phyloP scores from a whole-genome alignment of 1,140 invertebrate species.

The Neodiprion lecontei region DNA sequence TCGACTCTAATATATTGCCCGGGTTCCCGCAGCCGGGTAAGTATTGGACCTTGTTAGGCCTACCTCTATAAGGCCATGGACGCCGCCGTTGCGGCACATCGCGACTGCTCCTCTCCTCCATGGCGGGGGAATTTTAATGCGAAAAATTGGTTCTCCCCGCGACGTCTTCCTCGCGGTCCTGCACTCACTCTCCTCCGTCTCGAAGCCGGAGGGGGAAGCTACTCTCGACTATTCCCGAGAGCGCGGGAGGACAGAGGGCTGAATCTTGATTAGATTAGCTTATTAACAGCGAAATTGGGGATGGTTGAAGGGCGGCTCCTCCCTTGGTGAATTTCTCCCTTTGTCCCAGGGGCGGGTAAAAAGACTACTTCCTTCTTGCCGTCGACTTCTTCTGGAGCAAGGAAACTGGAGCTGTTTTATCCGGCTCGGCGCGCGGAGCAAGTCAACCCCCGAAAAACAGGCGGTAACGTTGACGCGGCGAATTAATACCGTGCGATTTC shows the following conservation, averaged over 20 bases:
- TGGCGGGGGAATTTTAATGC: constrained; percentile 56
- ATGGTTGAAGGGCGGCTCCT: too few relatives aligned
- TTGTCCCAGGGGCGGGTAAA: not conserved
- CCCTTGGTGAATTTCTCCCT: not conserved
- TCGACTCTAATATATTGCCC: constrained; percentile 59
- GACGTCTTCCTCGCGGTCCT: constrained; percentile 23
- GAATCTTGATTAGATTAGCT: not conserved
- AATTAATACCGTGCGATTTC: constrained; percentile 4
- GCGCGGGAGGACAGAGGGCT: not conserved
- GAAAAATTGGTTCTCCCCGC: constrained; percentile 55
- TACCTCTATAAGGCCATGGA: constrained; percentile 57
- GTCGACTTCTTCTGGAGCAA: not conserved
- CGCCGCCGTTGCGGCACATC: constrained; percentile 14
- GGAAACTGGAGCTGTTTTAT: too few relatives aligned
- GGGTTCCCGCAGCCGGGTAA: constrained; percentile 50
- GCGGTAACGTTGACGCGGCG: not conserved
- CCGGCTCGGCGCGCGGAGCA: too few relatives aligned
- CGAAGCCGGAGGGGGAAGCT: not conserved
- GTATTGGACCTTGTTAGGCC: constrained; percentile 59
- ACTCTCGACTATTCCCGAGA: not conserved
- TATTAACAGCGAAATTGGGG: not conserved
- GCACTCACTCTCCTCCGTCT: not conserved
- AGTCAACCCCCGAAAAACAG: not conserved
- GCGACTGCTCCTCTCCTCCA: constrained; percentile 31
- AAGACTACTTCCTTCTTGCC: not conserved